Conservation (phyloP, 2,888 invertebrate species). For the Lithophane socia region DNA sequence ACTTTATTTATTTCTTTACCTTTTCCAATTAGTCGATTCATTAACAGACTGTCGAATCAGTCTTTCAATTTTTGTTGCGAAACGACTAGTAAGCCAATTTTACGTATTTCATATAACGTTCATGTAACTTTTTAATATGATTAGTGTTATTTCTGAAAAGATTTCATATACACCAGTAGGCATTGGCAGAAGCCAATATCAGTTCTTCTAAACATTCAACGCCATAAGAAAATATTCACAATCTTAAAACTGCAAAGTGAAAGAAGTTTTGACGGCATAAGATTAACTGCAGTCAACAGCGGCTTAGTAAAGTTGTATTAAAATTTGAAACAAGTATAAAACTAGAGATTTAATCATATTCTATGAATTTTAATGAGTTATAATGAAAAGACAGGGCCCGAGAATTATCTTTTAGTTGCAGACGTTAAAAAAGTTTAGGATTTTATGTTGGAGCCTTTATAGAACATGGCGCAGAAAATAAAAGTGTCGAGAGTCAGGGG, state of each 20-base stretch:
- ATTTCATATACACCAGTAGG: background rate
- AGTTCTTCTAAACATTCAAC: background rate
- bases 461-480: conserved; percentile 8
- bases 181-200: background rate
- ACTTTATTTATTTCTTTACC: too few species aligned
- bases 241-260: conserved; percentile 17
- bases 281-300: conserved; percentile 54
- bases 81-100: background rate
- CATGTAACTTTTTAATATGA: background rate
- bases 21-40: background rate
- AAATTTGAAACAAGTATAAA: conserved; percentile 52
- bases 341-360: conserved; percentile 57
- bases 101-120: background rate
- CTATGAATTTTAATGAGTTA: conserved; percentile 62
- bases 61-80: background rate
- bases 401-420: conserved; percentile 50
- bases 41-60: background rate
- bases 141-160: background rate
- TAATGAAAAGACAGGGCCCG: conserved; percentile 43
- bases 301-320: conserved; percentile 45
- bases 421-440: conserved; percentile 25
- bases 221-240: background rate
- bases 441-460: conserved; percentile 4
- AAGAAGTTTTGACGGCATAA: conserved; percentile 45
- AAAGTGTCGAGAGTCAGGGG: background rate